phyloP scores from a whole-genome alignment of 2,113 vertebrate genomes.

The Campylorhamphus procurvoides region DNA sequence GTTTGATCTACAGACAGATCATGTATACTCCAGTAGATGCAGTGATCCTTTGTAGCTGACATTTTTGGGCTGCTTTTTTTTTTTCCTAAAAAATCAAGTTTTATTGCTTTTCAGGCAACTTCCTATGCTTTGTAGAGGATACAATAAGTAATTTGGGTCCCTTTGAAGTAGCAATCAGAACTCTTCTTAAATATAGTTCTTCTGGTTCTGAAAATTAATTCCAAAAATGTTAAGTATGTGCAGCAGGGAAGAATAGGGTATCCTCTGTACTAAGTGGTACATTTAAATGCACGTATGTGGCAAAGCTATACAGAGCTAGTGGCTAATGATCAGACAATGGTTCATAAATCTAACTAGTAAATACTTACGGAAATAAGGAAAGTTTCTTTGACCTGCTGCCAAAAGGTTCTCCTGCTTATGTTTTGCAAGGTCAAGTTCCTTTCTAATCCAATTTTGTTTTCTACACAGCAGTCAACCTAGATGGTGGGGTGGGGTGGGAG shows the following conservation, averaged over 20 bases:
- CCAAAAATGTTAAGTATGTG: neutral
- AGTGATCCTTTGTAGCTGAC: neutral
- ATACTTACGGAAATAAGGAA: constrained; percentile 67
- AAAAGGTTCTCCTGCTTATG: neutral
- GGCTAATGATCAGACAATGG: constrained; percentile 58
- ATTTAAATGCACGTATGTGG: constrained; percentile 45
- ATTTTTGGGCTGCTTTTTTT: neutral
- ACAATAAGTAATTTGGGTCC: neutral
- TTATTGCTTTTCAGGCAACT: neutral
- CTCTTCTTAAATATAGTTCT: neutral
- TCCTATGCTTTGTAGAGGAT: neutral
- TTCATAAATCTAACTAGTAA: constrained; percentile 54
- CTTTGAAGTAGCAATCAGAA: neutral
- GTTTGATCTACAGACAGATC: neutral
- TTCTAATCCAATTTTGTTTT: neutral
- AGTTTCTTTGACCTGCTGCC: constrained; percentile 54
- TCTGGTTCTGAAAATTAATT: neutral
- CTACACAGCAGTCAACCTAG: neutral
- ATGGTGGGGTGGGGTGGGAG: neutral
- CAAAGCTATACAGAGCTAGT: constrained; percentile 69
- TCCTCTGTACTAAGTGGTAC: neutral
- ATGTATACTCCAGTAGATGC: neutral
- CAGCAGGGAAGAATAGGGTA: neutral
- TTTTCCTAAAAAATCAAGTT: neutral
- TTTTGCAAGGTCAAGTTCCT: constrained; percentile 38